Conservation (phyloP, 2,888 invertebrate genomes). For the Drosophila affinis region DNA sequence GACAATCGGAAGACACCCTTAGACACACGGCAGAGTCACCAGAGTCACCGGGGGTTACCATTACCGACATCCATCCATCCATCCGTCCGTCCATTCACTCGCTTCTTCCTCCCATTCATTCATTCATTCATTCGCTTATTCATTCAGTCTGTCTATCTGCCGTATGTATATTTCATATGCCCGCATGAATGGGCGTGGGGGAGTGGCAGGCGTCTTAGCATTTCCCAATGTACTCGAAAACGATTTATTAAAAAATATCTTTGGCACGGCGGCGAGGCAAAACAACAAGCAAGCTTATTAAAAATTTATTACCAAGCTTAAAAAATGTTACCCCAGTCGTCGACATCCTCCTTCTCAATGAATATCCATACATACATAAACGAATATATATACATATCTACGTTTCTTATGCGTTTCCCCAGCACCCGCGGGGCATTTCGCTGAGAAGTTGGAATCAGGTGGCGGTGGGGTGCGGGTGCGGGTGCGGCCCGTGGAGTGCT, state of each 20-base stretch:
- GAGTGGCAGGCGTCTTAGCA: constrained; percentile 61
- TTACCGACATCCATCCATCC: constrained; percentile 57
- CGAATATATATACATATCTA: not conserved
- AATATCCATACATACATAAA: not conserved
- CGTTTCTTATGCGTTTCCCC: constrained; percentile 20
- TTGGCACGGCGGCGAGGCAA: constrained; percentile 67
- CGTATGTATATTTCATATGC: constrained; percentile 76
- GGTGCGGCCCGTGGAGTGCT: not conserved
- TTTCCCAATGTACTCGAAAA: constrained; percentile 77
- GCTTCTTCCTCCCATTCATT: not conserved
- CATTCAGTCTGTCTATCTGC: constrained; percentile 46
- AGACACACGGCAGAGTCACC: constrained; percentile 36
- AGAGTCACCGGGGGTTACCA: constrained; percentile 66
- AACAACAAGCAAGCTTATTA: constrained; percentile 79
- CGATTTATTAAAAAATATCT: constrained; percentile 78
- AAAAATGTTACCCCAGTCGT: constrained; percentile 76
- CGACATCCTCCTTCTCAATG: constrained; percentile 7
- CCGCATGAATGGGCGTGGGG: constrained; percentile 44
- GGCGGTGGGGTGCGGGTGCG: not conserved
- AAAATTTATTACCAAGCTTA: constrained; percentile 79
- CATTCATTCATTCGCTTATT: constrained; percentile 32
- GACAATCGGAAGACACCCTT: constrained; percentile 74
- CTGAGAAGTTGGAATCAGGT: constrained; percentile 14
- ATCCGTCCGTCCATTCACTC: constrained; percentile 39
- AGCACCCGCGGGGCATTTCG: constrained; percentile 44